Base-by-base conservation (phyloP, 2,888 invertebrate genomes). In the Ctenicera cuprea region DNA sequence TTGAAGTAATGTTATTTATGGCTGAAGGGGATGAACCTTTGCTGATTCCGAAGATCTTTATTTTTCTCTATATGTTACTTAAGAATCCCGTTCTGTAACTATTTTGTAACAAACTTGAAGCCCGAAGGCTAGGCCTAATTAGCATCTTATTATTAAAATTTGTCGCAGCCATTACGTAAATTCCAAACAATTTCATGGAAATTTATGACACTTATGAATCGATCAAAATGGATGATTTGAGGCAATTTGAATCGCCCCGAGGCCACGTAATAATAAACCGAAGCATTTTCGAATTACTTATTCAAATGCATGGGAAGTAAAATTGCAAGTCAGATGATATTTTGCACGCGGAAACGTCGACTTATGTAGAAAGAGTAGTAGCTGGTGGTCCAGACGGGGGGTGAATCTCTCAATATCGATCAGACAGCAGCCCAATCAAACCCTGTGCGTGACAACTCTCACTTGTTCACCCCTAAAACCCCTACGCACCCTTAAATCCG, bases 391-490 rank as follows among this genome's bases (percentile, higher is more conserved):
- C 83, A 83, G 84, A 84, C 84, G 83, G 81, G 82, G 84, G 85
- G 86, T 85, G 85, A 85, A 85, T 86, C 85, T 86, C 83, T 84
- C 84, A 85, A 86, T 86, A 86, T 86, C 86, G 86, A 86, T 86
- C 85, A 85, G 85, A 77, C 82, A 83, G 85, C 83, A 85, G 86
- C 83, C 87, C 87, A 87, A 87, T 87, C 86, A 87, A 87, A 86
- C 85, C 83, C 82, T 86, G 87, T 87, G 87, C 87, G 87, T 87
- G 87, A 87, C 86, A 87, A 75, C 75, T 75, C 65, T 75, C 72
- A 75, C 75, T 75, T 64, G 54, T 61, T 65, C 61, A 65, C 59
- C 69, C 73, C 64, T 18, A 52, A 52, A 54, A 54, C 50, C 14
- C 62, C 18, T 54, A 57, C 73, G 59, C 73, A 64, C 67, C 73